A percentile compares a stretch with the other conserved stretches of the same genome.
phyloP scores from a whole-genome alignment of 1,140 invertebrate species.

The Heliconius himera region DNA sequence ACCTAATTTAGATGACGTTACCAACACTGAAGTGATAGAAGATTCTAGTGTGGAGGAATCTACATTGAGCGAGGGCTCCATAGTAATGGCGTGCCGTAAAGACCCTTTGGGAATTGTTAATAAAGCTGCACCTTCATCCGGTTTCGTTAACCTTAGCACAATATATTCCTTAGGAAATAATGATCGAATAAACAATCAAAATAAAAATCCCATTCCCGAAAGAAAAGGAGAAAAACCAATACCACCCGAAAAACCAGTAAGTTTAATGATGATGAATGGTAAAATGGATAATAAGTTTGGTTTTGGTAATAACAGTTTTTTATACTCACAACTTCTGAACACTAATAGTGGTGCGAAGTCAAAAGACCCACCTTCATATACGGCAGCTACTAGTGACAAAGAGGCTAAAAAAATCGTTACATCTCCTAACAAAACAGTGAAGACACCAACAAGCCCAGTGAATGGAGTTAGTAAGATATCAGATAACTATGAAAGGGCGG shows the following conservation, averaged over 20 bases:
- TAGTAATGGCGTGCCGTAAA: conserved; percentile 34
- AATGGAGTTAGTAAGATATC: conserved; percentile 79
- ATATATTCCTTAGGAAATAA: conserved; percentile 72
- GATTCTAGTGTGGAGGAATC: conserved; percentile 77
- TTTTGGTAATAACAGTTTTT: conserved; percentile 76
- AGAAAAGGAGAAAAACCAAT: conserved; percentile 71
- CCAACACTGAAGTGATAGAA: conserved; percentile 77
- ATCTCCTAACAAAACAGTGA: conserved; percentile 55
- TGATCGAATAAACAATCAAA: conserved; percentile 59
- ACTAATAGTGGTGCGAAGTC: conserved; percentile 56
- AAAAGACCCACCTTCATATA: conserved; percentile 72
- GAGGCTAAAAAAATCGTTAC: conserved; percentile 51
- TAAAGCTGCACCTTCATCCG: conserved; percentile 42
- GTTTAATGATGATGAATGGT: conserved; percentile 75
- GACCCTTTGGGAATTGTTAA: conserved; percentile 36
- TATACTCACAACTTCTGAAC: conserved; percentile 76
- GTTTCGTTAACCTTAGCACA: conserved; percentile 77
- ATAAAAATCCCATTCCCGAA: conserved; percentile 62
- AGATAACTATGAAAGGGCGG: conserved; percentile 76
- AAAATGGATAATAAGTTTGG: conserved; percentile 71
- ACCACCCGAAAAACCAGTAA: conserved; percentile 73
- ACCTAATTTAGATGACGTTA: conserved; percentile 84
- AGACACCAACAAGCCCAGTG: conserved; percentile 70
- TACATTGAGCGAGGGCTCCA: conserved; percentile 59
- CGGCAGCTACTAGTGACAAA: conserved; percentile 62